Conservation (phyloP, 35 echinoderm and acorn worm species). For the Acanthaster planci region DNA sequence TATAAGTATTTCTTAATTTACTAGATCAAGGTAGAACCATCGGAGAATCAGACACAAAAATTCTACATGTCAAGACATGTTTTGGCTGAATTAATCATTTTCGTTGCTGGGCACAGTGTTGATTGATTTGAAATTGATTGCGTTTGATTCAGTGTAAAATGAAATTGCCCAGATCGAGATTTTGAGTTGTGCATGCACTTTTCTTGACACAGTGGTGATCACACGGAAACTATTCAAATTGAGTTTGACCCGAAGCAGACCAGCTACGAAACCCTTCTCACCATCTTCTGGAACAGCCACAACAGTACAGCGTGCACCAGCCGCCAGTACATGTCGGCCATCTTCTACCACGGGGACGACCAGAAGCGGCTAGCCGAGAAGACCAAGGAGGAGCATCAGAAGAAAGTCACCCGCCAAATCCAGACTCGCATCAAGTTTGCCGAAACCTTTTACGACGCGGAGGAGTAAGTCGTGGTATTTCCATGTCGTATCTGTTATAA, state of each 20-base stretch:
- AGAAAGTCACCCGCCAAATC: slow-evolving; percentile 71
- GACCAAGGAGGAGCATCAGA: slow-evolving; percentile 89
- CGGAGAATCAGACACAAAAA: too few relatives aligned
- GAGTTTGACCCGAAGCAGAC: slow-evolving; percentile 85
- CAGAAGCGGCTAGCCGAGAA: slow-evolving; percentile 84
- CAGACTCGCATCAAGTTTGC: slow-evolving; percentile 82
- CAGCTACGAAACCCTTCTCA: slow-evolving; percentile 75
- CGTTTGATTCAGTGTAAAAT: too few relatives aligned
- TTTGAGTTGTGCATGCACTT: neutral
- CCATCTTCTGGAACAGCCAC: slow-evolving; percentile 94
- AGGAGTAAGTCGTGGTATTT: slow-evolving; percentile 82
- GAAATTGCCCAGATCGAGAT: too few relatives aligned
- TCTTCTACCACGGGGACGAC: slow-evolving; percentile 86
- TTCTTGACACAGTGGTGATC: slow-evolving; percentile 92
- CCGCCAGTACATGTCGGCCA: slow-evolving; percentile 96
- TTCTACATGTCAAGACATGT: too few relatives aligned
- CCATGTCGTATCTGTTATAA: too few relatives aligned
- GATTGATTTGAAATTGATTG: too few relatives aligned
- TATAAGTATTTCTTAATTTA: too few relatives aligned
- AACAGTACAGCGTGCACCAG: slow-evolving; percentile 89
- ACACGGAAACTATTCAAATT: slow-evolving; percentile 91
- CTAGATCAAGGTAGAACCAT: too few relatives aligned
- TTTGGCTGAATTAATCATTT: too few relatives aligned
- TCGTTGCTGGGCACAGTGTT: too few relatives aligned
- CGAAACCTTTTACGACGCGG: slow-evolving; percentile 93